Base-by-base conservation (phyloP, 2,888 invertebrate species). In the Drosophila pegasa region DNA sequence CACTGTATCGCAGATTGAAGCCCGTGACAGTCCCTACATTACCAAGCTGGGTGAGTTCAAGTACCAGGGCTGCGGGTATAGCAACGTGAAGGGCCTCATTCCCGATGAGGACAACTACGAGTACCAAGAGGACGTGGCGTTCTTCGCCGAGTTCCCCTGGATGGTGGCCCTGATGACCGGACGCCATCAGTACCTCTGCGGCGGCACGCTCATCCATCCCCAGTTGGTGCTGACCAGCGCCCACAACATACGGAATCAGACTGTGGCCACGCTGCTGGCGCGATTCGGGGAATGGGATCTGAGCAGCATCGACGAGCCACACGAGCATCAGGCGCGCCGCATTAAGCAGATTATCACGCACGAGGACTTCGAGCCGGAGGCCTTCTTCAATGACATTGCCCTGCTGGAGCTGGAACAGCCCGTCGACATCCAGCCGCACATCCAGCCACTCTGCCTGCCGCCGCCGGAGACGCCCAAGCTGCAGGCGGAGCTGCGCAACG, bases 131-230 rank as follows among this genome's bases (percentile, higher is more conserved):
- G 94, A 94, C 29, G 96, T 96, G 82, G 93, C 94, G 0, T 94
- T 95, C 75, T 96, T 95, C 74, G 96, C 95, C 0, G 96, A 97
- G 91, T 96, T 96, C 89, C 96, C 97, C 0, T 97, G 97, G 97
- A 96, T 96, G 95, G 94, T 95, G 0, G 96, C 96, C 0, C 93
- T 94, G 8, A 62, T 87, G 27, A 79, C 45, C 0, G 85, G 77
- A 0, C 80, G 85, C 3, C 67, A 73, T 41, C 64, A 59, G 37
- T 97, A 96, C 90, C 94, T 95, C n/a, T 97, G 97, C 38, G 97
- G 97, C 0, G 97, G 96, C 0, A 95, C 97, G 0, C 92, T 97
- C 2, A 96, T 97, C 76, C 95, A 96, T 75, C 95, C 88, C 0
- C 93, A 93, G 47, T 95, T 95, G 1, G 95, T 97, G 0, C 90